Base-by-base conservation (phyloP, 2,888 invertebrate genomes). In the Latrodectus elegans region DNA sequence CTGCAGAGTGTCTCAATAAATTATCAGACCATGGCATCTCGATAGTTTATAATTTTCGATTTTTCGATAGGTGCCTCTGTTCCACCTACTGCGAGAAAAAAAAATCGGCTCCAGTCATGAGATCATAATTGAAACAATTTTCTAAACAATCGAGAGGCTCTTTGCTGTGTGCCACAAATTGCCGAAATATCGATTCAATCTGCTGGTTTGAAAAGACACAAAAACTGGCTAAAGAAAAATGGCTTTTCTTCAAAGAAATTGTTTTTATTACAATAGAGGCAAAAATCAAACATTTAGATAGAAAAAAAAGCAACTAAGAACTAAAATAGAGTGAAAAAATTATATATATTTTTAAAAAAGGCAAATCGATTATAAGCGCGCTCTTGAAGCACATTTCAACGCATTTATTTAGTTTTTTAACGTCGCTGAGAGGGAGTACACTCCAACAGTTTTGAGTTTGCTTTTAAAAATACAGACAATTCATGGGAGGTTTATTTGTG, bases 391-490 rank as follows among this genome's bases (percentile, higher is more conserved):
- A 60, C 60, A 60, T 55, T 55, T 55, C 15, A 14, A 8, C 15
- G 55, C 55, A 14, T 60, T 60, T 75, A 38, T 55, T 75, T 75
- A 6, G 22, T 12, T 55, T 17, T 38, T 38, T 38, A 38, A 38
- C 38, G 6, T 38, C 3, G 38, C 6, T 22, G 64, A 75, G 55
- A n/a, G 71, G 51, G 49, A 12, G 38, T n/a, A 64, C 80, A 80
- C 80, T 80, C 15, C 60, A 80, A 52, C 64, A 70, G 79, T 51
- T 79, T 70, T 65, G 70, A 79, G 79, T 79, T 38, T 79, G 79
- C 70, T 79, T 71, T 26, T 51, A 77, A 77, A 38, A 38, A 67
- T 49, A 15, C 55, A 71, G 60, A 71, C 52, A n/a, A 26, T 65
- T 53, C 22, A 17, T 49, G n/a, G 51, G 55, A 79, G 70, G 38